Percentiles rank a stretch among this genome's conserved stretches.
Evolutionary conservation across 2,113 vertebrate species (phyloP).

Genomic region (Todiramphus saurophagus): DNA sequence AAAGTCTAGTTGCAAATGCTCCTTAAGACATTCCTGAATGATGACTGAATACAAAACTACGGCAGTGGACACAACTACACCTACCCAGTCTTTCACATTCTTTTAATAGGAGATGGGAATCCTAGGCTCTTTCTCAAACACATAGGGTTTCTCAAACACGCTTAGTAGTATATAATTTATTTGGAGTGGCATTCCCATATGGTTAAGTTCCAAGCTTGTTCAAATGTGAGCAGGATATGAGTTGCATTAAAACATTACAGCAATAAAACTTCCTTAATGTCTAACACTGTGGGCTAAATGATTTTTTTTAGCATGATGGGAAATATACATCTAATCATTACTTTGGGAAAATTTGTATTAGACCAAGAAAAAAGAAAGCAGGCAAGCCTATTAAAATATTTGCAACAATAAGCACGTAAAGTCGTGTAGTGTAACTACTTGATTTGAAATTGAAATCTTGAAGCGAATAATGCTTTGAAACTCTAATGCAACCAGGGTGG

Average conservation of each 20-base stretch:
- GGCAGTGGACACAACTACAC: not conserved
- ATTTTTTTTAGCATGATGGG: constrained; percentile 15
- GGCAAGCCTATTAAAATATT: constrained; percentile 2
- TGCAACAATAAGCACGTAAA: constrained; percentile 26
- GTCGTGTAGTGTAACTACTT: not conserved
- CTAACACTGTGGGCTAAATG: constrained; percentile 8
- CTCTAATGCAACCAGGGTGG: not conserved
- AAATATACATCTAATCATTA: constrained; percentile 31
- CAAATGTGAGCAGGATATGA: constrained; percentile 13
- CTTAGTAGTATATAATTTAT: not conserved
- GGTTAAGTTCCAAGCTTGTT: constrained; percentile 34
- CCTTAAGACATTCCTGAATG: not conserved
- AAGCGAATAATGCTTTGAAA: not conserved
- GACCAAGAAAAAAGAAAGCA: not conserved
- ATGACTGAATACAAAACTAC: not conserved
- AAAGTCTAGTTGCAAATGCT: not conserved
- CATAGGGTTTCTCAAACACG: not conserved
- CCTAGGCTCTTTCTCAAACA: not conserved
- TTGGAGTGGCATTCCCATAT: not conserved
- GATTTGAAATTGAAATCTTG: not conserved
- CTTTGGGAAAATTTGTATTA: not conserved
- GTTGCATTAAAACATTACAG: not conserved
- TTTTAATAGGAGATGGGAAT: not conserved
- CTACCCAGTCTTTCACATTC: not conserved
- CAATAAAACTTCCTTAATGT: constrained; percentile 15